Conservation (phyloP, 1,140 invertebrate genomes). For the Dinothrombium tinctorium region DNA sequence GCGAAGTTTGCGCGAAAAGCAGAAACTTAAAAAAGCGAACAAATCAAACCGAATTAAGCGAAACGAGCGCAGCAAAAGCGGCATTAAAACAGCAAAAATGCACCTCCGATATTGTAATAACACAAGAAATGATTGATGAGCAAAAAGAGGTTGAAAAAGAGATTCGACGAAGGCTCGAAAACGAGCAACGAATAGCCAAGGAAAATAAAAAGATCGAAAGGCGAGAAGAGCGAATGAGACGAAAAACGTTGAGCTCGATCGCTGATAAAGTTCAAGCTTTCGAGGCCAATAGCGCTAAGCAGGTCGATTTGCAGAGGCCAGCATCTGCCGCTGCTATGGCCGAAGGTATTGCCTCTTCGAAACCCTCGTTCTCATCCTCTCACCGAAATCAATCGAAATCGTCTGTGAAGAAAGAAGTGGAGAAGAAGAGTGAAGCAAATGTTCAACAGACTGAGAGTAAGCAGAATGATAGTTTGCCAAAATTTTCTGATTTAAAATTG, state of each 20-base stretch:
- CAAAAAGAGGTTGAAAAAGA: slow-evolving; percentile 9
- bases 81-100: background rate
- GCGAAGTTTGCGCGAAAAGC: slow-evolving; percentile 10
- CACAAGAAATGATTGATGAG: slow-evolving; percentile 2
- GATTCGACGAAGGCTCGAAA: slow-evolving; percentile 2
- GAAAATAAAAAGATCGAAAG: slow-evolving; percentile 4
- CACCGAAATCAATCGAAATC: no score
- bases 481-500: no score
- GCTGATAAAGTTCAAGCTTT: no score
- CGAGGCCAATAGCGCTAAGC: no score
- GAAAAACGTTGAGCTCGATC: background rate
- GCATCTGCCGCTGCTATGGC: no score
- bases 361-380: no score
- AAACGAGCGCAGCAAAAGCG: background rate
- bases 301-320: no score
- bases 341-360: no score
- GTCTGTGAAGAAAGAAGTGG: no score
- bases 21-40: background rate
- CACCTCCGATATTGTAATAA: background rate
- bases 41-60: background rate
- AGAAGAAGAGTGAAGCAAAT: no score
- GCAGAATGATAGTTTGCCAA: no score
- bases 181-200: slow-evolving; percentile 1
- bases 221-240: background rate
- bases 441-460: no score